Evolutionary conservation across 2,888 invertebrate genomes (phyloP), one percentile per base, ranked within the genome.

Genomic region (Leucophora obtusa): DNA sequence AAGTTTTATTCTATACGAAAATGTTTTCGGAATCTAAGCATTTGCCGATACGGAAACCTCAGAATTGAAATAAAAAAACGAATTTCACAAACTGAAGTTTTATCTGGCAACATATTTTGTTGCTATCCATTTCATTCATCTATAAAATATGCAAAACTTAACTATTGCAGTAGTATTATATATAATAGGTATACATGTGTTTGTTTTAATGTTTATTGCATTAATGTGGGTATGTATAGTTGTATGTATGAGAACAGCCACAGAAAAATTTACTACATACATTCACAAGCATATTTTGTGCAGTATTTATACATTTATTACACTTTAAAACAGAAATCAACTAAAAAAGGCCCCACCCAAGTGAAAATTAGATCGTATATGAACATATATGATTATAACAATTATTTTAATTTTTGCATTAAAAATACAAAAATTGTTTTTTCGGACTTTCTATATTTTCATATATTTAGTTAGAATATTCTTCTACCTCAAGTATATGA

Each of bases 131-230:
- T 47, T n/a, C 43, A 47, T n/a, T 47, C 43, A 60, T 60, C 11
- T 38, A 53, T 24, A 51, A 60, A 51, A 60, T 70, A 79, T 70
- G 74, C 65, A 79, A 73, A 63, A 73, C 43, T 65, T 51, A 65
- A 71, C 43, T 66, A 75, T 56, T 79, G 79, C 79, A 79, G 71
- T 79, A 60, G 53, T 74, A 66, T 75, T 79, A 74, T 54, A 66
- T 54, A 50, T n/a, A n/a, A n/a, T n/a, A 65, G 58, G 59, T 50
- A 71, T 35, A 59, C 35, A 47, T 58, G 59, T 59, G 35, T 60
- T 24, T 59, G 59, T 54, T 38, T 47, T 47, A 47, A n/a, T 47
- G 43, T 47, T 47, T 47, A n/a, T 21, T 18, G 7, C 14, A 18
- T 15, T 53, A 21, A 11, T 38, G 14, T 35, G 35, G 11, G 38